Evolutionary conservation across 2,797 vertebrate species (phyloP), one percentile per base, ranked within the genome.

Genomic region (Loriculus beryllinus): DNA sequence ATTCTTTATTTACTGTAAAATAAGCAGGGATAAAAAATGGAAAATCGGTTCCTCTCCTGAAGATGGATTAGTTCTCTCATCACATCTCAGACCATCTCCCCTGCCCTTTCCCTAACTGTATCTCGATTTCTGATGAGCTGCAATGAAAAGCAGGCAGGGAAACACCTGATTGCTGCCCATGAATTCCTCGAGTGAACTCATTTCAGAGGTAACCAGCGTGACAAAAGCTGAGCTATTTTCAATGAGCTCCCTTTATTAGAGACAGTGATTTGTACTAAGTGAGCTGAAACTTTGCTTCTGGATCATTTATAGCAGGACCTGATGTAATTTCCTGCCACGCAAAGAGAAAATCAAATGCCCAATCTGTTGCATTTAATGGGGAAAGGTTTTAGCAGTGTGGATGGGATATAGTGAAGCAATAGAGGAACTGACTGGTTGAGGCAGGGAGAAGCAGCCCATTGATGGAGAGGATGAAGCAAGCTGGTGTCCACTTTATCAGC

Each of bases 1-100:
- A 82, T 96, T 89, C 88, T 89, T 93, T 93, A 83, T 92, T 95
- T 94, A 83, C 87, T 88, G 76, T 35, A 68, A 88, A 85, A 88
- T 15, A 88, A 78, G 42, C 56, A 21, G 62, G 60, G 47, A 48
- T 82, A 80, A 86, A 91, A 26, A 87, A 82, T 12, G 82, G 78
- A 60, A 12, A 23, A 65, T 92, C 93, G 71, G 45, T 95, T 96
- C 81, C 78, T 86, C 67, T 74, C 52, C 67, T 1, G 18, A 40
- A 82, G 52, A 43, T 48, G 80, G 67, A 57, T 75, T 60, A 20
- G 21, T 45, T 86, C 63, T 69, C 52, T 84, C 20, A 71, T 43
- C 49, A 7, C 37, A 22, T 28, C 33, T 51, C 56, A 47, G 70
- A 40, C 56, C 40, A 54, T 35, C 56, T 56, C 51, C 91, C n/a